These are phyloP conservation scores for Herminia tarsipennalis DNA, from an alignment of 2,888 invertebrate genomes.

Conservation along the genomic window DNA sequence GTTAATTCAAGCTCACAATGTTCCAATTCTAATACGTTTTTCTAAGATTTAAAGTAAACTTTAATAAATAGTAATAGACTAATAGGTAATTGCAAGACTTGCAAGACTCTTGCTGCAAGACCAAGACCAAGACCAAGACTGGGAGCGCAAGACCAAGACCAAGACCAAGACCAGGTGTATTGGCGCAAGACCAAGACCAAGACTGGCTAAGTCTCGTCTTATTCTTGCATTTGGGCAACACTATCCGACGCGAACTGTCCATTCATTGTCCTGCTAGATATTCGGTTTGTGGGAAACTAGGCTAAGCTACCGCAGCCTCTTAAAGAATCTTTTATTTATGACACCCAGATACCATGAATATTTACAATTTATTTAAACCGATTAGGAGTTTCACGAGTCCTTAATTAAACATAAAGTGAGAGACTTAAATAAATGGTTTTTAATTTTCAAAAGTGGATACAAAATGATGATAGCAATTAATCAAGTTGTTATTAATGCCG, in stretches of 20 bases:
- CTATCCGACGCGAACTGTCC: conserved; percentile 64
- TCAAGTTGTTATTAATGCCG: conserved; percentile 26
- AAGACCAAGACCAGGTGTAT: no score
- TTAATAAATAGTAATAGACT: no score
- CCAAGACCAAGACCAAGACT: no score
- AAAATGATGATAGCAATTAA: conserved; percentile 26
- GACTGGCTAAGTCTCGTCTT: no score
- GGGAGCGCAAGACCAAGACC: no score
- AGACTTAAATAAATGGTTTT: not conserved
- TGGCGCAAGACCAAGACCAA: no score
- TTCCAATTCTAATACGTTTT: no score
- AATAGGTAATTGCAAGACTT: no score
- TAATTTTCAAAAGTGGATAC: conserved; percentile 3
- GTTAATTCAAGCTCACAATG: no score
- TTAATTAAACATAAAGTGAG: not conserved
- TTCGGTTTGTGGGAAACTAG: conserved; percentile 46
- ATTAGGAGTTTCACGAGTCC: conserved; percentile 4
- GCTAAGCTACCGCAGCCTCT: conserved; percentile 14
- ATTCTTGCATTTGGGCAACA: no score
- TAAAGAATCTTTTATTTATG: conserved; percentile 45
- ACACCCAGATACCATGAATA: conserved; percentile 10
- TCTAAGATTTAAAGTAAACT: no score
- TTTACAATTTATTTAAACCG: conserved; percentile 10
- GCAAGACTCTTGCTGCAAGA: no score
- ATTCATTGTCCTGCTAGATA: conserved; percentile 63